Percentiles rank a stretch among this genome's conserved stretches.
Evolutionary conservation across 1,140 invertebrate species (phyloP).

Genomic region (Papilio polyxenes): DNA sequence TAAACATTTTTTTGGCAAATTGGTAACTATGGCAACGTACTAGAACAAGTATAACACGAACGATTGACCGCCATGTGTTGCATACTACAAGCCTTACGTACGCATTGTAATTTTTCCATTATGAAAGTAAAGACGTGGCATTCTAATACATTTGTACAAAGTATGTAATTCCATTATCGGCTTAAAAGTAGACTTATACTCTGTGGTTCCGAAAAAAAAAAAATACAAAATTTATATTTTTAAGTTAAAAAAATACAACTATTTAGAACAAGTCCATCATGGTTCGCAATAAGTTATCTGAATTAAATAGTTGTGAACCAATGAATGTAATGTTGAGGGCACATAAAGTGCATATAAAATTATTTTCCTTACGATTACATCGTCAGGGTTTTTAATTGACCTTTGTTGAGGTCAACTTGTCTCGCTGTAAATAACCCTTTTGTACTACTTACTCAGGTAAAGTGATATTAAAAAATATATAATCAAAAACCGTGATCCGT

Average conservation of each 20-base stretch:
- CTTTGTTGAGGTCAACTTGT: constrained; percentile 34
- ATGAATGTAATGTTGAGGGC: not conserved
- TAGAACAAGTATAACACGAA: too few relatives aligned
- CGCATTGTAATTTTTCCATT: not conserved
- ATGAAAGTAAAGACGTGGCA: not conserved
- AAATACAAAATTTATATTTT: too few relatives aligned
- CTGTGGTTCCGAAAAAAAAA: too few relatives aligned
- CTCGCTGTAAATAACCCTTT: constrained; percentile 30
- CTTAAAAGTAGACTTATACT: too few relatives aligned
- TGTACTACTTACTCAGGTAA: constrained; percentile 12
- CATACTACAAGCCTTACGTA: too few relatives aligned
- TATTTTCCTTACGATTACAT: constrained; percentile 28
- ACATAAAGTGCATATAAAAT: constrained; percentile 8
- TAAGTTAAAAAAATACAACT: too few relatives aligned
- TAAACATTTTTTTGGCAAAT: too few relatives aligned
- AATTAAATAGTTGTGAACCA: not conserved
- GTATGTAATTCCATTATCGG: not conserved
- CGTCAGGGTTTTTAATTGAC: constrained; percentile 24
- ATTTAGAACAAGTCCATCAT: too few relatives aligned
- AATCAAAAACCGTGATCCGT: not conserved
- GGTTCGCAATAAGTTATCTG: not conserved
- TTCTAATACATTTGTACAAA: not conserved
- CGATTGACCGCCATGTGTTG: too few relatives aligned
- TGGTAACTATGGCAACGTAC: too few relatives aligned
- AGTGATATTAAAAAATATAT: not conserved